Percentiles rank a stretch among this genome's conserved stretches.
phyloP scores from a whole-genome alignment of 2,888 invertebrate species.

The Agrotis segetum region DNA sequence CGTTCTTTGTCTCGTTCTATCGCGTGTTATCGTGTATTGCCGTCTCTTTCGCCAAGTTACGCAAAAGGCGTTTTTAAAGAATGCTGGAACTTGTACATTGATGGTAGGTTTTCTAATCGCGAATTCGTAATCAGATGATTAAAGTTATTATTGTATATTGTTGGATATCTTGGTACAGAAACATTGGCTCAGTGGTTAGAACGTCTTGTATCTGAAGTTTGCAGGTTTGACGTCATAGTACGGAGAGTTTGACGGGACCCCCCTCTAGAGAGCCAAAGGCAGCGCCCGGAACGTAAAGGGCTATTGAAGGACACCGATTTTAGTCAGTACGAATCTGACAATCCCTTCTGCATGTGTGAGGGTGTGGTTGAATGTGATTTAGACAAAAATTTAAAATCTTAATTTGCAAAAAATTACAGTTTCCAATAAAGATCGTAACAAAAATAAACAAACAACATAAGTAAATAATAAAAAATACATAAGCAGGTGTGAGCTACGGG shows the following conservation, averaged over 20 bases:
- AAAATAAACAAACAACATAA: neutral
- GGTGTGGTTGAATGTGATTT: too few relatives aligned
- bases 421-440: conserved; percentile 1
- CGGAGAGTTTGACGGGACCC: too few relatives aligned
- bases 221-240: neutral
- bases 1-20: conserved; percentile 70
- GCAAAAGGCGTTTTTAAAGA: conserved; percentile 81
- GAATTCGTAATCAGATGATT: conserved; percentile 54
- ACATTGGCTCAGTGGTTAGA: neutral
- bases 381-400: too few relatives aligned
- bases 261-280: too few relatives aligned
- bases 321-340: too few relatives aligned
- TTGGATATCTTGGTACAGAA: conserved; percentile 10
- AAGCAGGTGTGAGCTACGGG: conserved; percentile 38
- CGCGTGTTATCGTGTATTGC: conserved; percentile 58
- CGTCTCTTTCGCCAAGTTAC: conserved; percentile 78
- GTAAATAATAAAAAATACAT: neutral
- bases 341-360: too few relatives aligned
- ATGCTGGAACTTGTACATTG: conserved; percentile 77
- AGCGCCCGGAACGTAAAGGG: too few relatives aligned
- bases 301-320: too few relatives aligned
- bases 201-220: neutral
- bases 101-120: conserved; percentile 65
- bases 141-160: conserved; percentile 31
- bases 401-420: conserved; percentile 1